Percentiles rank a stretch among this genome's conserved stretches.
Evolutionary conservation across 2,797 vertebrate genomes (phyloP).

Genomic region (Sebastes steindachneri): DNA sequence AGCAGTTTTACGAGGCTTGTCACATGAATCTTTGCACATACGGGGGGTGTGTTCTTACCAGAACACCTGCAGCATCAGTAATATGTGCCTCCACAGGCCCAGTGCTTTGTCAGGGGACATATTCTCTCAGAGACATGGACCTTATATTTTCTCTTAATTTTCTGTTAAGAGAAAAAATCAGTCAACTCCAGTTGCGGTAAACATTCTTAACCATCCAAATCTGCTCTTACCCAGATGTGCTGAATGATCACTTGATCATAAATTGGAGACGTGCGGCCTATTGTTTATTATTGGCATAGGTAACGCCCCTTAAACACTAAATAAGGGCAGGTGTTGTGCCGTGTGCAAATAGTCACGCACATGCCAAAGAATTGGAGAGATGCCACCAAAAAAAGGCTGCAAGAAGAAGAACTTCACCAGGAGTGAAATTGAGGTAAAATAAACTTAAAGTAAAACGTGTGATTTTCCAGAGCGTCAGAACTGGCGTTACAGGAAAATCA

Average conservation of each 20-base stretch:
- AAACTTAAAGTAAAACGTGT: no score
- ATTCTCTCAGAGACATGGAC: background rate
- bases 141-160: background rate
- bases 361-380: background rate
- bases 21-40: background rate
- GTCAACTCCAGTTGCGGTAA: no score
- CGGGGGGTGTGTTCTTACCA: background rate
- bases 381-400: background rate
- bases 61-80: constrained; percentile 6
- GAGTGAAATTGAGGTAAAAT: background rate
- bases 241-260: background rate
- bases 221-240: background rate
- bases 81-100: background rate
- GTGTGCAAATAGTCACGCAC: background rate
- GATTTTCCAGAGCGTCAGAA: no score
- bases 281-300: no score
- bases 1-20: constrained; percentile 7
- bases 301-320: background rate
- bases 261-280: fast-evolving
- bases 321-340: background rate
- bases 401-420: background rate
- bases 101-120: background rate
- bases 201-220: no score
- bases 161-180: no score
- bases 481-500: no score